Evolutionary conservation across 2,797 vertebrate genomes (phyloP), one percentile per base, ranked within the genome.

Genomic region (Silurus aristotelis): DNA sequence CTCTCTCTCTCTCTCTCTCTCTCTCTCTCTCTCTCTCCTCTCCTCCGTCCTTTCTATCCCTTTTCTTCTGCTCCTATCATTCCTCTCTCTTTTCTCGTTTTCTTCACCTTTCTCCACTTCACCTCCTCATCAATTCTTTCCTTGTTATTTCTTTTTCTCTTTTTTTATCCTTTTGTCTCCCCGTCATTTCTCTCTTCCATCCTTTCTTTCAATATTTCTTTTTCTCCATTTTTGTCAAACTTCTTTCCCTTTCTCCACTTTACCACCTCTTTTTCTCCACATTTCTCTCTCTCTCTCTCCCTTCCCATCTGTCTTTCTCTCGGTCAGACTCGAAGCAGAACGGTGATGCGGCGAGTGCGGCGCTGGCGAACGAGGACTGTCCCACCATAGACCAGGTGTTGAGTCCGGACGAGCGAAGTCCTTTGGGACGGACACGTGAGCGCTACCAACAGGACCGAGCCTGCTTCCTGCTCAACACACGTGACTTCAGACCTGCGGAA

Each of bases 361-460:
- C 97, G 0, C 89, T 98, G 88, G 97, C 97, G 80, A 97, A 97
- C 0, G 97, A 98, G 93, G 97, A 98, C 94, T 98, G 97, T 90
- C 97, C 97, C 6, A 97, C 96, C 88, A 98, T 98, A 25, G 97
- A 98, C 94, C 97, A 98, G 93, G 96, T 97, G 89, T 92, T 97
- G 87, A 97, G 96, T 86, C 97, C 96, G 0, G 97, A 98, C 81
- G 96, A 98, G 91, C 95, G 96, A 91, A 97, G 96, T 90, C 97
- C 97, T 0, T 90, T 94, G 3, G 94, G 93, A 79, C 92, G 92
- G 67, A 95, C 94, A 68, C 95, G 96, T 77, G 96, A 97, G 85
- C 95, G 96, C 84, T 97, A 96, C 89, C 96, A 96, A 92, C 96
- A 97, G 87, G 97, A 98, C 92, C 94, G 96, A 12, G 97, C 97